These are phyloP conservation scores for Bufo gargarizans DNA, from an alignment of 2,113 vertebrate species.

Conservation along the genomic window DNA sequence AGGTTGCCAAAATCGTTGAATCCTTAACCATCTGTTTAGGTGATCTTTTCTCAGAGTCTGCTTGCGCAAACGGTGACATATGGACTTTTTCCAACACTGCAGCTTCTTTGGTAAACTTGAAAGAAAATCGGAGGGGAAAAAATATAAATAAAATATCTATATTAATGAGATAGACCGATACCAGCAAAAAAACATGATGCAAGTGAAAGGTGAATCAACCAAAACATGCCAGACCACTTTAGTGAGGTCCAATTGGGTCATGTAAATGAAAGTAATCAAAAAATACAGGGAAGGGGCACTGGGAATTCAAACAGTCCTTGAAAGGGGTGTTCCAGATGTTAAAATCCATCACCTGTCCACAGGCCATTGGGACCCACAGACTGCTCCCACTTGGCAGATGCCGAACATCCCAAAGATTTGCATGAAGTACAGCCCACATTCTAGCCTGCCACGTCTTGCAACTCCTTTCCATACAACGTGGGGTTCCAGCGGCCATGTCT, in stretches of 20 bases:
- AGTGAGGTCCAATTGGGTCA: not conserved
- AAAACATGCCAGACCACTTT: not conserved
- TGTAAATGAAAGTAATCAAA: not conserved
- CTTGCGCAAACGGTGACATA: slow-evolving; percentile 22
- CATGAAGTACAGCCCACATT: no score
- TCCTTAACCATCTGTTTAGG: not conserved
- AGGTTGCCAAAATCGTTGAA: slow-evolving; percentile 1
- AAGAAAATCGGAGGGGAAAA: not conserved
- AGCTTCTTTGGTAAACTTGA: slow-evolving; percentile 16
- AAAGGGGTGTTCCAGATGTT: no score
- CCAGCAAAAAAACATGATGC: not conserved
- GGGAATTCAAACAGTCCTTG: not conserved
- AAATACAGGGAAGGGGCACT: not conserved
- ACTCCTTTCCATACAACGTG: no score
- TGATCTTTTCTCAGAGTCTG: slow-evolving; percentile 2
- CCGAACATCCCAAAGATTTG: no score
- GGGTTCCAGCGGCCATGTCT: no score
- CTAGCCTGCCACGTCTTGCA: no score
- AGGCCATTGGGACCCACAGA: no score
- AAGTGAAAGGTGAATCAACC: not conserved
- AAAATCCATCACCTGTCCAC: no score
- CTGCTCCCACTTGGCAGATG: no score
- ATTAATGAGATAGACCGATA: not conserved
- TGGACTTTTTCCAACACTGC: slow-evolving; percentile 41
- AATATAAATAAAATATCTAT: not conserved